phyloP scores from a whole-genome alignment of 2,797 vertebrate genomes.

The Choloepus didactylus region DNA sequence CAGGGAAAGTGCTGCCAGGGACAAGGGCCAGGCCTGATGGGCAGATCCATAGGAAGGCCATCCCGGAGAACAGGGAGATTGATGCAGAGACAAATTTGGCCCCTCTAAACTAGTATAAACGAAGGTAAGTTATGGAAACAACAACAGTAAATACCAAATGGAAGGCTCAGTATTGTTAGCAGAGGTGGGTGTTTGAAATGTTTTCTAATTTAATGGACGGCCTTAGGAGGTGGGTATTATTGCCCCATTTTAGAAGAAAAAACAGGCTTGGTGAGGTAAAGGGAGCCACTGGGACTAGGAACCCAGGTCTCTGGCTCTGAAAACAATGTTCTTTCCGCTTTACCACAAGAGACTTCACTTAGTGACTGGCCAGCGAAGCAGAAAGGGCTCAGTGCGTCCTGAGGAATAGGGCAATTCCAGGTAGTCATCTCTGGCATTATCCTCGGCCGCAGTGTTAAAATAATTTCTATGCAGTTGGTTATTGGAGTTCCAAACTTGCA shows the following conservation, averaged over 20 bases:
- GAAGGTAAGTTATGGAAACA: not conserved
- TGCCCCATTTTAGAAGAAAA: slow-evolving; percentile 12
- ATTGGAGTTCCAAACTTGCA: not conserved
- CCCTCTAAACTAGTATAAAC: not conserved
- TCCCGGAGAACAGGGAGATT: not conserved
- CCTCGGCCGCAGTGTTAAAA: not conserved
- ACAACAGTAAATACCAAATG: not conserved
- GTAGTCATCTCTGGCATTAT: not conserved
- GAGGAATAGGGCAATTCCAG: not conserved
- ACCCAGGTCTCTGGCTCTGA: not conserved
- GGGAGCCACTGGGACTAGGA: not conserved
- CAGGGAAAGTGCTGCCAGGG: not conserved
- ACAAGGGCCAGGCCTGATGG: not conserved
- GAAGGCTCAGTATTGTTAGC: not conserved
- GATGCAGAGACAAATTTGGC: not conserved
- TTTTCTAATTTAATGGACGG: slow-evolving; percentile 13
- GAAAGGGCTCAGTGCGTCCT: not conserved
- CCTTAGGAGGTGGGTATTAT: not conserved
- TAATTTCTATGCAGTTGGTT: not conserved
- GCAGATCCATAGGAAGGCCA: not conserved
- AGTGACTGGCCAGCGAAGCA: not conserved
- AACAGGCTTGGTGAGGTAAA: not conserved
- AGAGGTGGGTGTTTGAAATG: not conserved
- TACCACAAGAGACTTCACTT: not conserved
- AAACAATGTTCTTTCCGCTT: not conserved